phyloP scores from a whole-genome alignment of 2,888 invertebrate genomes.

The Hipparchia semele region DNA sequence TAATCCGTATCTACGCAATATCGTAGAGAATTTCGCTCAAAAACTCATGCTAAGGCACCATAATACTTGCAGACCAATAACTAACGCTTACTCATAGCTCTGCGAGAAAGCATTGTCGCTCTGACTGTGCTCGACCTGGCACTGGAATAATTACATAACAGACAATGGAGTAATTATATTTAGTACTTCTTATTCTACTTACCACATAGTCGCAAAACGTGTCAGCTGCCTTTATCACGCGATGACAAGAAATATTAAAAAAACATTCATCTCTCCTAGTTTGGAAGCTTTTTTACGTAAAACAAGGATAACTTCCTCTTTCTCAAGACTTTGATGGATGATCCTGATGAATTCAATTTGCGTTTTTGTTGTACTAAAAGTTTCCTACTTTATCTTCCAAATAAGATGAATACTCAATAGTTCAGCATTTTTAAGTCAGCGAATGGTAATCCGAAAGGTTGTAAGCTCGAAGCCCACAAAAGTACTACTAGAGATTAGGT shows the following conservation, averaged over 20 bases:
- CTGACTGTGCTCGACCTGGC: no score
- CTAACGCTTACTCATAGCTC: no score
- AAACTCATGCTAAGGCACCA: no score
- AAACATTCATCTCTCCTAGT: slow-evolving; percentile 46
- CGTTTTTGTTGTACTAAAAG: slow-evolving; percentile 46
- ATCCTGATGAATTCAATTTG: slow-evolving; percentile 63
- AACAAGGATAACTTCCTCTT: slow-evolving; percentile 56
- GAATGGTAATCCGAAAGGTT: no score
- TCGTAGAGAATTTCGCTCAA: no score
- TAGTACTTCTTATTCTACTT: background rate
- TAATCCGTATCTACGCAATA: no score
- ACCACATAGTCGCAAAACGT: background rate
- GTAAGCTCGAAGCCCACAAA: no score
- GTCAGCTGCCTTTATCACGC: slow-evolving; percentile 10
- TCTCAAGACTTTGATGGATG: slow-evolving; percentile 67
- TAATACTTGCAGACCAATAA: no score
- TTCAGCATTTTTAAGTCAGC: no score
- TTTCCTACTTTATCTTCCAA: slow-evolving; percentile 29
- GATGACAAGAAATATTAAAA: slow-evolving; percentile 52
- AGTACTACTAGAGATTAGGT: no score
- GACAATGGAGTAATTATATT: background rate
- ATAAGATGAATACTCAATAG: background rate
- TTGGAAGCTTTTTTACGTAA: slow-evolving; percentile 51
- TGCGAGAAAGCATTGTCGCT: no score
- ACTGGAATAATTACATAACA: no score